These are phyloP conservation scores for Virgularia gustaviana DNA, from an alignment of 92 coral and sea anemone species.

Conservation along the genomic window DNA sequence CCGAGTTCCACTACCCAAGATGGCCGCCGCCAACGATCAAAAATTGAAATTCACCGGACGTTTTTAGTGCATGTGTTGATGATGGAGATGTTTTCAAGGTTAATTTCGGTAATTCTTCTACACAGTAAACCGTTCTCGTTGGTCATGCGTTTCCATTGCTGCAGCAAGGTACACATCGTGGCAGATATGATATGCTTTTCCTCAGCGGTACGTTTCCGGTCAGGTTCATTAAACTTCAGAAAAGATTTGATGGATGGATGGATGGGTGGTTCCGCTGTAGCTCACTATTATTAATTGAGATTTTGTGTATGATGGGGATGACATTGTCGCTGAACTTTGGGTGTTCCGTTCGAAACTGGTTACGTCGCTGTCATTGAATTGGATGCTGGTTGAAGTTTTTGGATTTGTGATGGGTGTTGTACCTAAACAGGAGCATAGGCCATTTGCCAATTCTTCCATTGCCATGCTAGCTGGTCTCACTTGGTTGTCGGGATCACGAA, in stretches of 20 bases:
- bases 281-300: slow-evolving; percentile 12
- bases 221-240: background rate
- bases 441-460: too few species aligned
- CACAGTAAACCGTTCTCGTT: slow-evolving; percentile 43
- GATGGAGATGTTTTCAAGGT: slow-evolving; percentile 45
- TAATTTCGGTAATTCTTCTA: slow-evolving; percentile 37
- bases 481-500: background rate
- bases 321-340: background rate
- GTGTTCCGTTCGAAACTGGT: background rate
- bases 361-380: too few species aligned
- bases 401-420: background rate
- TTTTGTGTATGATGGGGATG: slow-evolving; percentile 16
- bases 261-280: slow-evolving; percentile 25
- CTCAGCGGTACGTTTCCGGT: slow-evolving; percentile 12
- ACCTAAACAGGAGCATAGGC: too few species aligned
- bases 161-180: slow-evolving; percentile 30
- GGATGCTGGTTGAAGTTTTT: background rate
- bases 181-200: slow-evolving; percentile 24
- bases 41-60: slow-evolving; percentile 40
- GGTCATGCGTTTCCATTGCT: slow-evolving; percentile 51
- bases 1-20: too few species aligned
- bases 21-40: too few species aligned
- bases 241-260: slow-evolving; percentile 10
- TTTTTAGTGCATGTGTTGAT: slow-evolving; percentile 43
- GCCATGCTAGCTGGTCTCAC: too few species aligned